A percentile compares a stretch with the other conserved stretches of the same genome.
Conservation (phyloP, 1,140 invertebrate genomes). For the Drosophila sturtevanti region DNA sequence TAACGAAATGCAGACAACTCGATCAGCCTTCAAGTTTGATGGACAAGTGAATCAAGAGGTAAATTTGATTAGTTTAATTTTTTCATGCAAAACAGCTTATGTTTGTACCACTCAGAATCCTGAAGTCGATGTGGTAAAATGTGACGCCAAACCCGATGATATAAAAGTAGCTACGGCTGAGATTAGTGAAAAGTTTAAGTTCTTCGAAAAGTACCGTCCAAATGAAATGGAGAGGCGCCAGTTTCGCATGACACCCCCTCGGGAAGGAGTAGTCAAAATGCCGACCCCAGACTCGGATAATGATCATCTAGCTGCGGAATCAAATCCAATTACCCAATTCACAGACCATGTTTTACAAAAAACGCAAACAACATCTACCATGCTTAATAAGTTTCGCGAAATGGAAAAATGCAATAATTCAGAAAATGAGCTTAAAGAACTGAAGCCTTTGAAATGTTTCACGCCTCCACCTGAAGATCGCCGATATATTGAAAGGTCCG, state of each 20-base stretch:
- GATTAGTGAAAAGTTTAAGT: conserved; percentile 93
- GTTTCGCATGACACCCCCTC: conserved; percentile 93
- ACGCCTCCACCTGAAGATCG: conserved; percentile 92
- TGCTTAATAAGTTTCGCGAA: conserved; percentile 93
- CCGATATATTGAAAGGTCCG: conserved; percentile 84
- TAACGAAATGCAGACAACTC: neutral
- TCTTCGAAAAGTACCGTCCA: conserved; percentile 94
- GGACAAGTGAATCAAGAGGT: conserved; percentile 24
- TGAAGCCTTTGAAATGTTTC: conserved; percentile 93
- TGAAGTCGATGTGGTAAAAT: conserved; percentile 50
- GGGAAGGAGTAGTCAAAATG: conserved; percentile 88
- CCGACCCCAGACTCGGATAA: conserved; percentile 35
- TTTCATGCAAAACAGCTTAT: neutral
- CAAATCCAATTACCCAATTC: conserved; percentile 4
- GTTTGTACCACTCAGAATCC: conserved; percentile 17
- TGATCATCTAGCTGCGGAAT: neutral
- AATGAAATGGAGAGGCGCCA: conserved; percentile 87
- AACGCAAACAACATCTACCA: conserved; percentile 91
- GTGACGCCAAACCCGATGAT: conserved; percentile 88
- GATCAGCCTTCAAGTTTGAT: conserved; percentile 5
- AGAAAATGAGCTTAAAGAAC: conserved; percentile 84
- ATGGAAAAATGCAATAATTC: conserved; percentile 89
- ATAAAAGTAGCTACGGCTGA: conserved; percentile 91
- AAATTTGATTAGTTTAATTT: neutral
- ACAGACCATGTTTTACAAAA: conserved; percentile 84